phyloP scores from a whole-genome alignment of 2,888 invertebrate species.

The Nemoura dubitans region DNA sequence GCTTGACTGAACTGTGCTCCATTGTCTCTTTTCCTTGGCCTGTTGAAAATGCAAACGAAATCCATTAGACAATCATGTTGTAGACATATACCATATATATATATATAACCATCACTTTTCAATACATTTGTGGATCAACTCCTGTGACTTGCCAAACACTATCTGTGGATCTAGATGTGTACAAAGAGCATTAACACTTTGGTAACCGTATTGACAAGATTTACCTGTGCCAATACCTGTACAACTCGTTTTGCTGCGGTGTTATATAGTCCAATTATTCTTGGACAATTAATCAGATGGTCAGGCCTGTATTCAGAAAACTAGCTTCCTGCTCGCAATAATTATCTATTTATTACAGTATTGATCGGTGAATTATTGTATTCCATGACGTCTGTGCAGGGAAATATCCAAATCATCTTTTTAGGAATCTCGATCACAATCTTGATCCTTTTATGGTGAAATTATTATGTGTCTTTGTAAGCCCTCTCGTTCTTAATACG shows the following conservation, averaged over 20 bases:
- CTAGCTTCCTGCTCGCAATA: neutral
- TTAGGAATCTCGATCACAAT: neutral
- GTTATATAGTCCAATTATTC: neutral
- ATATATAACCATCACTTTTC: neutral
- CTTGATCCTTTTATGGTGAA: neutral
- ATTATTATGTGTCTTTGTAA: neutral
- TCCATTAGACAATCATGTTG: neutral
- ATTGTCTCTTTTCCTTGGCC: slow-evolving; percentile 60
- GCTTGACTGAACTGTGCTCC: slow-evolving; percentile 58
- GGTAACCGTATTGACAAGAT: neutral
- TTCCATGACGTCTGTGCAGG: neutral
- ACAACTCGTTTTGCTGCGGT: neutral
- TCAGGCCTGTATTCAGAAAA: neutral
- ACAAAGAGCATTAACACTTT: neutral
- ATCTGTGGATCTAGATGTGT: neutral
- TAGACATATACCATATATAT: too few species aligned
- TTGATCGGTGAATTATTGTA: neutral
- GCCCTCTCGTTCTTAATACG: neutral
- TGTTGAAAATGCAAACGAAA: slow-evolving; percentile 51
- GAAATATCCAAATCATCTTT: neutral
- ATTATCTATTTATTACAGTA: neutral
- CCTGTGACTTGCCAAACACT: neutral
- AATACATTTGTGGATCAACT: neutral
- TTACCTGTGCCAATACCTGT: neutral
- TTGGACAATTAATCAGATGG: neutral